Base-by-base conservation (phyloP, 2,888 invertebrate species). In the Leptinotarsa rubiginosa region DNA sequence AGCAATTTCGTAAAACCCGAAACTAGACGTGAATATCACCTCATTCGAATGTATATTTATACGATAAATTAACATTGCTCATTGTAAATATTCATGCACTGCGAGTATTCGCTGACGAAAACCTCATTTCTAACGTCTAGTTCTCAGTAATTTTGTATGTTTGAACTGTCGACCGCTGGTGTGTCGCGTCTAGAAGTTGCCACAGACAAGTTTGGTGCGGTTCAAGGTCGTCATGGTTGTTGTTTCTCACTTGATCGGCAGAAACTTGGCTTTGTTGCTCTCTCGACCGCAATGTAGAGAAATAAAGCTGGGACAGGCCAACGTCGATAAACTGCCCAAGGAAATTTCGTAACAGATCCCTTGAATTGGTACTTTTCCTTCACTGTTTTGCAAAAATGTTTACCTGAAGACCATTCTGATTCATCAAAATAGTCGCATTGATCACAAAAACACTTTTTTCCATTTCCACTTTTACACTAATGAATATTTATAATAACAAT, bases 191-290 rank as follows among this genome's bases (percentile, higher is more conserved):
- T 77, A 77, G 77, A 70, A 73, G 77, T 74, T 75, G 76, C 70
- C 73, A 70, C 79, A 79, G 79, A 78, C 80, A 71, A 74, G 80
- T 80, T 80, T 79, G 75, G 78, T 77, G 75, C 72, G 70, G 80
- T 80, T 80, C 80, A 80, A 80, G 80, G 80, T 73, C 78, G 76
- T 77, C 77, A 74, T 76, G 76, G 72, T 78, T 69, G 70, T 75
- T 71, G 64, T 67, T 62, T 49, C 47, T 41, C 16, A 31, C 31
- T 31, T 31, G 62, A 62, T 62, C 62, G 62, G 31, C 62, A 62
- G 62, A 62, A 31, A 56, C 56, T 56, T 31, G 62, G 31, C 62
- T 62, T 62, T 62, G 31, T 62, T 62, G 31, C 31, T 62, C 62
- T 62, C 31, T 62, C 25, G 62, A 31, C 31, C 62, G 62, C 62